These are phyloP conservation scores for Polydrusus cervinus DNA, from an alignment of 2,888 invertebrate species.

Conservation along the genomic window DNA sequence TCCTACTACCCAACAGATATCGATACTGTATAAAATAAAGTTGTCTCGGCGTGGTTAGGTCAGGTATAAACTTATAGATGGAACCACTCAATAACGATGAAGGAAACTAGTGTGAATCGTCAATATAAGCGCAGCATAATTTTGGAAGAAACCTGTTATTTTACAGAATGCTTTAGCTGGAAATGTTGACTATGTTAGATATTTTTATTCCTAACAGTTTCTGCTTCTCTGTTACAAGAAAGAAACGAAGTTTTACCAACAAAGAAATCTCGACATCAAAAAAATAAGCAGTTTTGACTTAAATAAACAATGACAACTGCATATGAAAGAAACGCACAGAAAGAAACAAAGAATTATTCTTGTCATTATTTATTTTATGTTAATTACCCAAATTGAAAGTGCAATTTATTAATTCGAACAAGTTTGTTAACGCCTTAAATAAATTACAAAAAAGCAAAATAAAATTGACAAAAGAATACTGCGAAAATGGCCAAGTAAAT, in stretches of 20 bases:
- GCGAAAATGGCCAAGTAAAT: background rate
- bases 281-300: constrained; percentile 5
- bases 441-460: constrained; percentile 8
- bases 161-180: background rate
- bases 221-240: constrained; percentile 34
- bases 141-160: background rate
- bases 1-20: background rate
- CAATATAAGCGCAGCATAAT: too few relatives aligned
- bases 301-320: background rate
- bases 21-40: background rate
- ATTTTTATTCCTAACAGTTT: background rate
- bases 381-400: background rate
- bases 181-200: background rate
- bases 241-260: constrained; percentile 50
- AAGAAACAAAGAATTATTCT: background rate
- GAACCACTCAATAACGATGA: background rate
- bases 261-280: constrained; percentile 38
- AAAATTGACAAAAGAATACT: constrained; percentile 4
- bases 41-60: background rate
- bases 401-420: background rate
- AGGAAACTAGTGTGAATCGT: too few relatives aligned
- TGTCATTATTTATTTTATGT: background rate
- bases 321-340: background rate
- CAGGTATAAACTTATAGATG: background rate
- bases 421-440: background rate